A percentile compares a stretch with the other conserved stretches of the same genome.
phyloP scores from a whole-genome alignment of 2,113 vertebrate genomes.

The Platichthys stellatus region DNA sequence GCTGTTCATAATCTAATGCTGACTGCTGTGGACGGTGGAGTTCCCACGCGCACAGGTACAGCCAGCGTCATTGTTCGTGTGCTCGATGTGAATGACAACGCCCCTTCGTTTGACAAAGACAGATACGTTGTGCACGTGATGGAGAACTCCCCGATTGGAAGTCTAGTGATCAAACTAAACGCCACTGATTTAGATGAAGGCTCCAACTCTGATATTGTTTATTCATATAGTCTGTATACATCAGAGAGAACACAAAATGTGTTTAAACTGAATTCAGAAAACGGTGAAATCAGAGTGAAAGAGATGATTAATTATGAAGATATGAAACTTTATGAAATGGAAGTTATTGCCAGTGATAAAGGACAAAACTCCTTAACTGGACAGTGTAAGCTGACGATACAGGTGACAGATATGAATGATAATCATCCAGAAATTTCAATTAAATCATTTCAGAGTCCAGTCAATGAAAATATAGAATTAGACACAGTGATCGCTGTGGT shows the following conservation, averaged over 20 bases:
- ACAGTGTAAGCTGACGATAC: constrained; percentile 76
- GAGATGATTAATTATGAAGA: constrained; percentile 83
- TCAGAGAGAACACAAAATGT: constrained; percentile 69
- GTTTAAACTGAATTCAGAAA: constrained; percentile 79
- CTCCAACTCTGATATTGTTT: constrained; percentile 71
- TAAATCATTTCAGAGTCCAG: constrained; percentile 79
- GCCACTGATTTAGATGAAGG: constrained; percentile 77
- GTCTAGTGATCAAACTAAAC: constrained; percentile 64
- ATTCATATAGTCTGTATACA: constrained; percentile 81
- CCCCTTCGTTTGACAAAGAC: constrained; percentile 71
- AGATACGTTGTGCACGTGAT: constrained; percentile 63
- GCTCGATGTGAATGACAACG: constrained; percentile 79
- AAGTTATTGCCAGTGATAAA: constrained; percentile 74
- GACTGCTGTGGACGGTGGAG: constrained; percentile 78
- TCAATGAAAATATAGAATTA: constrained; percentile 65
- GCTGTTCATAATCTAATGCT: constrained; percentile 75
- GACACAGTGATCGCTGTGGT: constrained; percentile 79
- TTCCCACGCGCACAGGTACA: constrained; percentile 74
- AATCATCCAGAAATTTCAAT: constrained; percentile 83
- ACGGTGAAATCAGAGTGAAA: constrained; percentile 82
- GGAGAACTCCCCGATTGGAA: constrained; percentile 75
- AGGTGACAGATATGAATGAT: constrained; percentile 81
- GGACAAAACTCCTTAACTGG: constrained; percentile 65
- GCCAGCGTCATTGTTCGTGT: constrained; percentile 74
- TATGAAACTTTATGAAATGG: constrained; percentile 76